Base-by-base conservation (phyloP, 2,888 invertebrate species). In the Euzophera pinguis region DNA sequence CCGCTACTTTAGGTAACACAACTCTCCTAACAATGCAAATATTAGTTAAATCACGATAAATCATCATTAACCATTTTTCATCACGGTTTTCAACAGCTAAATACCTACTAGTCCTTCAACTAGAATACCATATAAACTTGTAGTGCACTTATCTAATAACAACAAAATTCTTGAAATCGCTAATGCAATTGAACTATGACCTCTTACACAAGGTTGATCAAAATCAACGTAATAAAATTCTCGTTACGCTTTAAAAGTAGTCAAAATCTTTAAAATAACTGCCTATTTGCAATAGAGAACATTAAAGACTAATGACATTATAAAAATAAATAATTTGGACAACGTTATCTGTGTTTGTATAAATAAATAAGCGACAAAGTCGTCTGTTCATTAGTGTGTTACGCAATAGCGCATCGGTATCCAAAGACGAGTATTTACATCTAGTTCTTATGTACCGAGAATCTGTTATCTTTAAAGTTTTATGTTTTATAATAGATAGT, bases 301-400 rank as follows among this genome's bases (percentile, higher is more conserved):
- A 56, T 50, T 13, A 43, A 49, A 56, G 53, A 56, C 48, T 51
- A 53, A 53, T 53, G 43, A 32, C 39, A 35, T 49, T 51, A 53
- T 41, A 34, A 49, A 53, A 52, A 56, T 56, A 55, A 55, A 48
- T 53, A 51, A 51, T 47, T 50, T 47, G 47, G 39, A 39, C 50
- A 50, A 38, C 16, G 45, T 38, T 39, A 37, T 42, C 8, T 41
- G 41, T 35, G 42, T 53, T 35, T 32, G 50, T 43, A 22, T 22
- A 53, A 52, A 47, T 47, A 47, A 52, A 52, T 53, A 48, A 34
- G 27, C 32, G 50, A 17, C 42, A 42, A 43, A 43, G 8, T 4
- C 10, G 22, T 43, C 22, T 22, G 10, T 43, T 37, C 12, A 38
- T 13, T 29, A 22, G n/a, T 1, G 1, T 8, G 29, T 43, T 29